Evolutionary conservation across 2,888 invertebrate genomes (phyloP), one percentile per base, ranked within the genome.

Genomic region (Diarsia dahlii): DNA sequence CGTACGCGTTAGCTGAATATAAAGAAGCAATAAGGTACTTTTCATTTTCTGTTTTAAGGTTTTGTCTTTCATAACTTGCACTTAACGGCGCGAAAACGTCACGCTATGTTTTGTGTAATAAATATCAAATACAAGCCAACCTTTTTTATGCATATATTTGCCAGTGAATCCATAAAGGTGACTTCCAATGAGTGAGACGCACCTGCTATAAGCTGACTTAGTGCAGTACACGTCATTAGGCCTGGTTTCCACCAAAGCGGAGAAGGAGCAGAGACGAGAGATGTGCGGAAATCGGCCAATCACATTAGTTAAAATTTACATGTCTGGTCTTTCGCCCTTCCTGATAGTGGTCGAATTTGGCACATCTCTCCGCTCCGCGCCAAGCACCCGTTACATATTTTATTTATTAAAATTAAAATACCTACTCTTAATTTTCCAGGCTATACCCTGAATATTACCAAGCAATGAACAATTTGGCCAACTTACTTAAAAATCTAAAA

Each of bases 381-480:
- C 39, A 4, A 5, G 39, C 39, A 39, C 23, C 23, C 13, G 13
- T 13, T 56, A 50, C 8, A 28, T 6, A 56, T 67, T 5, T 52
- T 20, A 5, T 13, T 18, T 64, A 18, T 45, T 28, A 3, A 8
- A 54, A 23, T 28, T 20, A 13, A 56, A 66, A 13, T 8, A 46
- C 0, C 6, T n/a, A 45, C 39, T 67, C 10, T 28, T 50, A 23
- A 45, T 34, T 62, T 91, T 92, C 82, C 91, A 97, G 97, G 84
- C 95, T 99, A 78, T 97, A 98, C 95, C 98, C 98, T 4, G 96
- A 97, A 64, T 99, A 99, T 93, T 98, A 99, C 92, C 99, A 99
- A 95, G 99, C 99, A 0, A 98, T 99, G 98, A 99, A 99, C 92
- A 99, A 99, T 95, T 97, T 99, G 84, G 99, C 98, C 0, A 99